Percentiles rank a stretch among this genome's conserved stretches.
phyloP scores from a whole-genome alignment of 2,113 vertebrate species.

The Calyptommatus sinebrachiatus region DNA sequence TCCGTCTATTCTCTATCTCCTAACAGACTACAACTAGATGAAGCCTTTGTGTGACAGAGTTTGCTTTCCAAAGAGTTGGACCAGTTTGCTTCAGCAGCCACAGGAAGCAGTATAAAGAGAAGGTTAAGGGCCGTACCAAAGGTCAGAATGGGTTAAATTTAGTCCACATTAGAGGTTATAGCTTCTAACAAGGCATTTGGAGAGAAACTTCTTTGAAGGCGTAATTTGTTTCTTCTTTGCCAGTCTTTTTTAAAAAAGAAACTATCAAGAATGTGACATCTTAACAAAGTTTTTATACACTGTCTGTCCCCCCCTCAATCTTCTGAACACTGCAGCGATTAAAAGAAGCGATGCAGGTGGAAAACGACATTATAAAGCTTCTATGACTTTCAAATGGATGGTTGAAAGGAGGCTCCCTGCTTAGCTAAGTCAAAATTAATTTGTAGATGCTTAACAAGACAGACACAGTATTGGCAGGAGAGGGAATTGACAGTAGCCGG shows the following conservation, averaged over 20 bases:
- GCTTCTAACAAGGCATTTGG: conserved; percentile 78
- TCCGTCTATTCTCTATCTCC: conserved; percentile 66
- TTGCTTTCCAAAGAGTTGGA: conserved; percentile 68
- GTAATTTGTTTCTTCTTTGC: conserved; percentile 84
- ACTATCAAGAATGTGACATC: conserved; percentile 76
- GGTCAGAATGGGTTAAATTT: conserved; percentile 79
- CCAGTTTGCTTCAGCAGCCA: conserved; percentile 68
- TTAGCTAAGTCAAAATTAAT: conserved; percentile 75
- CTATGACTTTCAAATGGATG: conserved; percentile 76
- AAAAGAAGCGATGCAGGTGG: conserved; percentile 81
- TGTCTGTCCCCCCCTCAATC: conserved; percentile 59
- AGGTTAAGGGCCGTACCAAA: conserved; percentile 74
- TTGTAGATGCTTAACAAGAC: conserved; percentile 66
- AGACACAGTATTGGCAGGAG: conserved; percentile 37
- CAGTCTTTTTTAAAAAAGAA: conserved; percentile 67
- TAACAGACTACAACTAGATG: conserved; percentile 66
- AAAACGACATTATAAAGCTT: conserved; percentile 71
- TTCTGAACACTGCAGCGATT: conserved; percentile 64
- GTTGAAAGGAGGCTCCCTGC: conserved; percentile 78
- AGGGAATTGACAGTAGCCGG: conserved; percentile 43
- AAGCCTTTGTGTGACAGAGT: conserved; percentile 75
- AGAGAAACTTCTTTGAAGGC: conserved; percentile 73
- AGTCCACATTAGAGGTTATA: conserved; percentile 80
- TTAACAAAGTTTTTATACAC: conserved; percentile 80
- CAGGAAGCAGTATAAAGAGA: conserved; percentile 77